A percentile compares a stretch with the other conserved stretches of the same genome.
Conservation (phyloP, 2,113 vertebrate species). For the Argyrosomus japonicus region DNA sequence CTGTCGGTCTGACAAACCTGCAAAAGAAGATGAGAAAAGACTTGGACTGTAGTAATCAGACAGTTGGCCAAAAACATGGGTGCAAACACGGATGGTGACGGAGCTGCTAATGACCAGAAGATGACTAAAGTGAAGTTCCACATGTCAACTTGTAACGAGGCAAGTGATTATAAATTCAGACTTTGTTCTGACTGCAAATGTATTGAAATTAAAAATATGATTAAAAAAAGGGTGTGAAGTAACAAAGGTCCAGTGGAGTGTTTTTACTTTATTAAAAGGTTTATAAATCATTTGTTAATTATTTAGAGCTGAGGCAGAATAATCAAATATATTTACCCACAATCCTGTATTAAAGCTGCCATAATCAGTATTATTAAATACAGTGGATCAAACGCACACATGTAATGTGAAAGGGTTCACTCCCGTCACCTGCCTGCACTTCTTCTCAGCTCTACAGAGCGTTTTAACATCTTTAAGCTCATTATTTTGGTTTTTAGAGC, state of each 20-base stretch:
- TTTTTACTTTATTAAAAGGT: background rate
- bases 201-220: background rate
- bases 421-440: background rate
- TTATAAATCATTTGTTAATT: background rate
- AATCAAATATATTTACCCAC: too few species aligned
- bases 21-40: constrained; percentile 6
- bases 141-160: constrained; percentile 40
- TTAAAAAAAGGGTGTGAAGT: background rate
- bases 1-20: constrained; percentile 64
- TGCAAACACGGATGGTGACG: constrained; percentile 44
- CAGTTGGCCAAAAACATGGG: constrained; percentile 37
- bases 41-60: constrained; percentile 40
- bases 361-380: background rate
- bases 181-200: constrained; percentile 4
- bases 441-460: background rate
- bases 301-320: background rate
- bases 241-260: background rate
- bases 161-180: constrained; percentile 1
- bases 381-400: background rate
- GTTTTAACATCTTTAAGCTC: background rate
- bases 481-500: background rate
- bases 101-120: constrained; percentile 50
- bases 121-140: constrained; percentile 39
- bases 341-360: background rate
- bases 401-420: background rate